Base-by-base conservation (phyloP, 2,113 vertebrate genomes). In the Triplophysa tibetana region DNA sequence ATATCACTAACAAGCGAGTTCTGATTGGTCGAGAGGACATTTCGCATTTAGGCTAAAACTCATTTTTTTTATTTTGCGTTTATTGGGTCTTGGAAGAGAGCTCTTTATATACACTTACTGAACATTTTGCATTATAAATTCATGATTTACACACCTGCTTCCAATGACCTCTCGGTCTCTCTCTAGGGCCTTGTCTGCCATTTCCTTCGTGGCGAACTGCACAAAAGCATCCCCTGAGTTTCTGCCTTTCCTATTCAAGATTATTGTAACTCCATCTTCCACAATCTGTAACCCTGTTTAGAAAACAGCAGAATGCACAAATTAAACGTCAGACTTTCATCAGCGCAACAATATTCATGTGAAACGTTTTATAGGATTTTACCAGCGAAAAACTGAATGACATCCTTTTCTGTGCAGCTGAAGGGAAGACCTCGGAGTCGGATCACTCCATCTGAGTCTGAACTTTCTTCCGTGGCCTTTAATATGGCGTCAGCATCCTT, bases 371-470 rank as follows among this genome's bases (percentile, higher is more conserved):
- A 17, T 2, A 52, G 8, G 13, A 23, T 74, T 41, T 83, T 70
- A 98, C 97, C 97, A 91, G 93, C 79, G 58, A 99, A 99, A 82
- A 99, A 99, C 8, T 90, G 83, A 0, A 64, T 0, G 0, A 99
- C 89, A 29, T 99, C 96, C 0, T 89, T 89, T 80, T 96, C 90
- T 0, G 87, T 94, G 88, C 91, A 94, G 77, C 84, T 92, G 67
- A 92, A 99, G 0, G 98, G 96, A 63, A 99, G 93, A 11, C 98
- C 98, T 77, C 94, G 82, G 73, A 99, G 87, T 1, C 93, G 89
- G 2, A 99, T 95, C 10, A 97, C 94, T 0, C 91, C 92, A 0
- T 94, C 93, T 0, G 78, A 89, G 2, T 86, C 83, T 2, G 84
- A 81, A 8, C 86, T 45, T 2, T 50, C 5, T 2, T 50, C 91